Percentiles rank a stretch among this genome's conserved stretches.
These are phyloP conservation scores for Pentamera pediparva DNA, from an alignment of 53 echinoderm and acorn worm species.

Conservation along the genomic window DNA sequence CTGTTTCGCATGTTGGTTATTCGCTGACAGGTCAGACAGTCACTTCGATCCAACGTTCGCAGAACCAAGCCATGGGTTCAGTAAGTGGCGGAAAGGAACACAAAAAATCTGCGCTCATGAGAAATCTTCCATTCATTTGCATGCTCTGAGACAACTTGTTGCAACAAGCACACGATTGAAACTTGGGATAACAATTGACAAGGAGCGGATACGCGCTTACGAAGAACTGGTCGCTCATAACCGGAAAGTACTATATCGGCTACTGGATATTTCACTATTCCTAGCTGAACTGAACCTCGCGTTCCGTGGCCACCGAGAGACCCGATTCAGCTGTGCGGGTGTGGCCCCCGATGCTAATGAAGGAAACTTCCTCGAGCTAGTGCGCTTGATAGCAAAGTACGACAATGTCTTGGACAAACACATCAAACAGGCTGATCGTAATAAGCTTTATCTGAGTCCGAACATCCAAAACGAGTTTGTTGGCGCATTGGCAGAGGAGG, in stretches of 20 bases:
- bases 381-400: background rate
- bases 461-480: background rate
- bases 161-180: too few relatives aligned
- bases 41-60: background rate
- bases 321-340: background rate
- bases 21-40: background rate
- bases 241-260: too few relatives aligned
- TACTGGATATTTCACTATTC: background rate
- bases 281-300: background rate
- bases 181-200: background rate
- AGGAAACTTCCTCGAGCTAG: background rate
- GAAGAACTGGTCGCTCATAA: background rate
- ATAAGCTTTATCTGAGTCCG: background rate
- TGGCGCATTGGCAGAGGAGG: background rate
- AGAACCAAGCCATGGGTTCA: background rate
- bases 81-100: background rate
- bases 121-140: too few relatives aligned
- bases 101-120: background rate
- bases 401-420: background rate
- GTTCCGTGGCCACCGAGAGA: background rate
- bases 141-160: too few relatives aligned
- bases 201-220: background rate
- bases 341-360: background rate
- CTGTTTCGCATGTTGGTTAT: background rate
- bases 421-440: background rate